A percentile compares a stretch with the other conserved stretches of the same genome.
phyloP scores from a whole-genome alignment of 1,140 invertebrate genomes.

The Calycopis cecrops region DNA sequence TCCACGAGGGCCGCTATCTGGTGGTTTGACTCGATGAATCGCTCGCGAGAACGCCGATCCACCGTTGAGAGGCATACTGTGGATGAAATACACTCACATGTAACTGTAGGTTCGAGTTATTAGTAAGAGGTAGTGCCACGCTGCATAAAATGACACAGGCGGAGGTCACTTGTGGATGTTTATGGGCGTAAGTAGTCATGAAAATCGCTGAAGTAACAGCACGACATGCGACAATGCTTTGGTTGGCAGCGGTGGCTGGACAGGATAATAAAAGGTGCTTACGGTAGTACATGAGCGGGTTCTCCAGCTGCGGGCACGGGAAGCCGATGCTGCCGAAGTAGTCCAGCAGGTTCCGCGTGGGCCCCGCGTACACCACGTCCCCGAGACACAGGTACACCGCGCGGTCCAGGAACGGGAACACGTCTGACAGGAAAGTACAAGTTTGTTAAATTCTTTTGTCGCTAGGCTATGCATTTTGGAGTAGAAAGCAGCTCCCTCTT shows the following conservation, averaged over 20 bases:
- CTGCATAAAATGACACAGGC: too few species aligned
- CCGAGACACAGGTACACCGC: slow-evolving; percentile 91
- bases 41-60: slow-evolving; percentile 89
- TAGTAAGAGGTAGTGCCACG: too few species aligned
- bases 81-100: slow-evolving; percentile 39
- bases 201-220: too few species aligned
- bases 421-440: slow-evolving; percentile 74
- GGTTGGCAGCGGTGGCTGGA: too few species aligned
- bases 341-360: slow-evolving; percentile 91
- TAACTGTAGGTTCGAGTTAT: too few species aligned
- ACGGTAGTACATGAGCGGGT: slow-evolving; percentile 95
- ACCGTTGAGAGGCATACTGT: slow-evolving; percentile 93
- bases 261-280: slow-evolving; percentile 61
- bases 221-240: too few species aligned
- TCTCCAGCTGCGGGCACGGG: slow-evolving; percentile 93
- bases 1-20: slow-evolving; percentile 94
- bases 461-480: too few species aligned
- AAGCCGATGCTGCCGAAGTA: slow-evolving; percentile 95
- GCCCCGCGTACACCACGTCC: slow-evolving; percentile 93
- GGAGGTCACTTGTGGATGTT: too few species aligned
- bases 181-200: too few species aligned
- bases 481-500: too few species aligned
- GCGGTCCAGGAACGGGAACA: slow-evolving; percentile 92
- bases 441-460: too few species aligned
- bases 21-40: slow-evolving; percentile 93